Conservation (phyloP, 1,140 invertebrate genomes). For the Parasteatoda tepidariorum region DNA sequence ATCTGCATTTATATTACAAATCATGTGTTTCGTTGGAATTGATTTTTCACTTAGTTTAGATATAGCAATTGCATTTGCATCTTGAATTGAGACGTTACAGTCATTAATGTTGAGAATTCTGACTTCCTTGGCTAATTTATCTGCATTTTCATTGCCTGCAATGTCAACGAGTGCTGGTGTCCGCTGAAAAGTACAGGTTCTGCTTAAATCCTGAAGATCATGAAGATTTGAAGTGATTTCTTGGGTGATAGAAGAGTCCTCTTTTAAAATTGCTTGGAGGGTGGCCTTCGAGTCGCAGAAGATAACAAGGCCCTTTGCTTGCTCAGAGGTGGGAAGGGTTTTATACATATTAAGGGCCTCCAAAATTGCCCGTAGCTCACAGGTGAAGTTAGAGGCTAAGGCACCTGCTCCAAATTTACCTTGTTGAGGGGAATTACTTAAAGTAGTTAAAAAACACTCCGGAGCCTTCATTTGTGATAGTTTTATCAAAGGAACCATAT, state of each 20-base stretch:
- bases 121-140: neutral
- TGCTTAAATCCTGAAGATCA: slow-evolving; percentile 10
- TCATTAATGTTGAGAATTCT: neutral
- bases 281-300: neutral
- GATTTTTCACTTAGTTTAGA: no score
- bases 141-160: no score
- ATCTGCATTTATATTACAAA: no score
- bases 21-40: no score
- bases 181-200: slow-evolving; percentile 13
- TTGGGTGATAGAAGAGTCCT: slow-evolving; percentile 2
- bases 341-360: neutral
- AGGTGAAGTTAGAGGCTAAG: slow-evolving; percentile 1
- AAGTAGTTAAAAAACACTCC: neutral
- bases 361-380: neutral
- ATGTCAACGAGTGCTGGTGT: slow-evolving; percentile 6
- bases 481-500: neutral
- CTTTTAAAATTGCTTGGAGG: neutral
- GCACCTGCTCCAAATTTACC: neutral
- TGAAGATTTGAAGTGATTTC: slow-evolving; percentile 3
- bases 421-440: neutral
- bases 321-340: neutral
- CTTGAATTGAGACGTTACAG: no score
- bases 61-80: no score
- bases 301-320: neutral
- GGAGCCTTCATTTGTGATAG: neutral